Evolutionary conservation across 2,113 vertebrate genomes (phyloP), one percentile per base, ranked within the genome.

Genomic region (Prunella himalayana): DNA sequence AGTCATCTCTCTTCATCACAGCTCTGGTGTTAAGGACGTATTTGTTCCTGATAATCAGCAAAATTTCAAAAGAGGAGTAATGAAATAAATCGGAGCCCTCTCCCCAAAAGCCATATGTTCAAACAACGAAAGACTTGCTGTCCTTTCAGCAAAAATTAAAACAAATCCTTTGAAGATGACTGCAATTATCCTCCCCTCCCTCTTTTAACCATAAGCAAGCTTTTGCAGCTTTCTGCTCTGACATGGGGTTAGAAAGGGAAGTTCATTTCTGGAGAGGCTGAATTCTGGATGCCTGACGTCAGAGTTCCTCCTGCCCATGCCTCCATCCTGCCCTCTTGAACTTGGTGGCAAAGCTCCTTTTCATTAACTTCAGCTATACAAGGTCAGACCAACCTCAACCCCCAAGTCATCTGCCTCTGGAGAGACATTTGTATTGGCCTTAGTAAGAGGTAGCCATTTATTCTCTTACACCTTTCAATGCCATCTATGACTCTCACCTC

Each of bases 131-230:
- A 86, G 71, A 47, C 76, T 60, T 93, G 45, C 86, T 91, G 31
- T 86, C 35, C 85, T 94, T 95, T 88, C 61, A 86, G 79, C 56
- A 91, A 56, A 96, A 96, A 90, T 94, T 82, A 68, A 81, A 85
- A 77, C 77, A 96, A 96, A 93, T 93, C 84, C 82, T 97, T 92
- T 92, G 69, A 83, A 82, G 89, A 70, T 92, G 82, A 87, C 50
- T 11, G 8, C 93, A 94, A 9, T 80, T 96, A 64, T 54, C 15
- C 6, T 94, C 37, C n/a, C 27, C 54, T 77, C 53, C 79, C 33
- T n/a, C 51, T 75, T 94, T 86, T 63, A 80, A 83, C 15, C 1
- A 2, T 39, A 20, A 63, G 84, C 84, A 59, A 71, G 13, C 23
- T 64, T 88, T 95, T 78, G 42, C 75, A 69, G 86, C 49, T 88